phyloP scores from a whole-genome alignment of 2,888 invertebrate genomes.

The Gryllus longicercus region DNA sequence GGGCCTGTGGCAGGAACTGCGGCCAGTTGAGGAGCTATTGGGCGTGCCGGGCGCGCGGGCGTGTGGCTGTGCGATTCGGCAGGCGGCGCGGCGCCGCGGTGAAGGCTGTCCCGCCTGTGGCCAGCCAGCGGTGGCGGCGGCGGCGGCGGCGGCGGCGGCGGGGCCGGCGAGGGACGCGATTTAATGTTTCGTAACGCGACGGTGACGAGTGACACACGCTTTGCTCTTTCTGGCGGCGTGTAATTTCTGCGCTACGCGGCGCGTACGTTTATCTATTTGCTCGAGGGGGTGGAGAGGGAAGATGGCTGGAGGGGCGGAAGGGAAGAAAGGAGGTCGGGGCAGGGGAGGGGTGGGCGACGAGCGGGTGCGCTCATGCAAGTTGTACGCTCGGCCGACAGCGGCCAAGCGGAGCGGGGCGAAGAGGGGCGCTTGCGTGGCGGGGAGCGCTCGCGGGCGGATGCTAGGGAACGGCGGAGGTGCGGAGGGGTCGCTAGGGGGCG shows the following conservation, averaged over 20 bases:
- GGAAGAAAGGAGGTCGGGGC: no score
- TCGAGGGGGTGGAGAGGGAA: neutral
- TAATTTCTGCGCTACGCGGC: constrained; percentile 1
- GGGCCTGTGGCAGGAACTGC: neutral
- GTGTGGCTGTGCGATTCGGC: neutral
- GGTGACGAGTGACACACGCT: constrained; percentile 3
- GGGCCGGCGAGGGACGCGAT: neutral
- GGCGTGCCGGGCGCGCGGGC: constrained; percentile 7
- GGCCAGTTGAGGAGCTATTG: constrained; percentile 17
- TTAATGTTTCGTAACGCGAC: constrained; percentile 17
- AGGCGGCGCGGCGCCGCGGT: neutral
- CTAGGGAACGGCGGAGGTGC: neutral
- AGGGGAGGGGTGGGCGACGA: neutral
- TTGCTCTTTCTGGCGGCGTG: constrained; percentile 17
- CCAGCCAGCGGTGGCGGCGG: neutral
- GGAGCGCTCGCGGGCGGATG: neutral
- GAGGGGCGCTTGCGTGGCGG: no score
- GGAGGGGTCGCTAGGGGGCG: no score
- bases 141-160: neutral
- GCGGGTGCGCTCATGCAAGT: neutral
- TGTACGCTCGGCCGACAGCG: neutral
- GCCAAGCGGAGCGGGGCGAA: neutral
- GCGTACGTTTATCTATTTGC: constrained; percentile 11
- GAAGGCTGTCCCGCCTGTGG: neutral
- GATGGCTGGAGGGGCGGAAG: no score